phyloP scores from a whole-genome alignment of 2,797 vertebrate genomes.

The Telmatherina bonti region DNA sequence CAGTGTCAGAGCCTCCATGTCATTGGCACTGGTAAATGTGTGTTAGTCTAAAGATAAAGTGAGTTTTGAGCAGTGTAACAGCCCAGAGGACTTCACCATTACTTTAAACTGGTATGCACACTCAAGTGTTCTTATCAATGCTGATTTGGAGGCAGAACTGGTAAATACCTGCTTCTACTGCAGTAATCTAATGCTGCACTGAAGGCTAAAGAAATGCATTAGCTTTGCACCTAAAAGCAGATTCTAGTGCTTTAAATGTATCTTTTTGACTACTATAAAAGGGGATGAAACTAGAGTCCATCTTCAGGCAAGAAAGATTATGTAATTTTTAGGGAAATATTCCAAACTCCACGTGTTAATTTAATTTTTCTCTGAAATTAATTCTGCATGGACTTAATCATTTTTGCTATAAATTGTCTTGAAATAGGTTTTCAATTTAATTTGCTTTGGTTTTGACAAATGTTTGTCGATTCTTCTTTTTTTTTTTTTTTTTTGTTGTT shows the following conservation, averaged over 20 bases:
- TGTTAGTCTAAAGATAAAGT: neutral
- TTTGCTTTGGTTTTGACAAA: neutral
- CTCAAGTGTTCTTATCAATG: neutral
- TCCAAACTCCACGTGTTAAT: too few relatives aligned
- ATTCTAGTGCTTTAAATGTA: neutral
- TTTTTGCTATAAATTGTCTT: neutral
- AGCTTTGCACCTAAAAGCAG: neutral
- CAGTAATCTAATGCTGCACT: neutral
- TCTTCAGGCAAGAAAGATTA: neutral
- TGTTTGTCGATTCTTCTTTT: neutral
- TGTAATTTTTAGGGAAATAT: neutral
- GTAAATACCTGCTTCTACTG: neutral
- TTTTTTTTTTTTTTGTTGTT: too few relatives aligned
- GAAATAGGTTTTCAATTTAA: neutral
- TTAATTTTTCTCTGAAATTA: neutral
- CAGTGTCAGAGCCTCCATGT: neutral
- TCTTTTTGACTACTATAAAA: neutral
- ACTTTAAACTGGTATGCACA: neutral
- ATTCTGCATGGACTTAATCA: neutral
- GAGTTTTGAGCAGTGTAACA: neutral
- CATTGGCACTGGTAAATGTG: neutral
- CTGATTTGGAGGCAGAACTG: neutral
- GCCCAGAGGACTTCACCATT: neutral
- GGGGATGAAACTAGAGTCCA: neutral
- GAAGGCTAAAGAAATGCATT: neutral